phyloP scores from a whole-genome alignment of 2,888 invertebrate genomes.

The Chesias legatella region DNA sequence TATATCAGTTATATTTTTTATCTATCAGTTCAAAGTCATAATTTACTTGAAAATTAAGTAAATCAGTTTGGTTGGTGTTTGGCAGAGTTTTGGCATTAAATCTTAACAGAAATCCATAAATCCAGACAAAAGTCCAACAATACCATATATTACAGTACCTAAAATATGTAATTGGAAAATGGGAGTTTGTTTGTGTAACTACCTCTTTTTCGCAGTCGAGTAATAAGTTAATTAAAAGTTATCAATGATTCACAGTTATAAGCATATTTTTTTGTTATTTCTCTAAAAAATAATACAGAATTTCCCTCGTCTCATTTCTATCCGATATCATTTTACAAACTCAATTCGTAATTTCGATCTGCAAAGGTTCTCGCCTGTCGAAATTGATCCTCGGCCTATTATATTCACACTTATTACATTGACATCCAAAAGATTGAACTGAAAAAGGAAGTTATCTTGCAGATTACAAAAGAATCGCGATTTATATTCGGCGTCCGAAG shows the following conservation, averaged over 20 bases:
- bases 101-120: no score
- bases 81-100: no score
- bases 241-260: neutral
- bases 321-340: conserved; percentile 32
- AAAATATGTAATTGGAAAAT: no score
- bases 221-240: neutral
- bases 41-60: no score
- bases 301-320: conserved; percentile 19
- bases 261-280: conserved; percentile 10
- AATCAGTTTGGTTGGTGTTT: no score
- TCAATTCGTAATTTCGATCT: conserved; percentile 32
- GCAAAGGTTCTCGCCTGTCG: conserved; percentile 19
- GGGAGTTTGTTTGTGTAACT: no score
- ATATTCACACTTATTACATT: conserved; percentile 31
- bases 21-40: no score
- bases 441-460: conserved; percentile 30
- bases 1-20: no score
- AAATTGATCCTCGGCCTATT: conserved; percentile 30
- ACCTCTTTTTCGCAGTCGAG: neutral
- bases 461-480: conserved; percentile 40
- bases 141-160: no score
- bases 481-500: conserved; percentile 39
- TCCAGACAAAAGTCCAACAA: no score
- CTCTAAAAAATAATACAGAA: conserved; percentile 13
- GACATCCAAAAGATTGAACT: conserved; percentile 27